Evolutionary conservation across 2,888 invertebrate genomes (phyloP).

Genomic region (Dasysyrphus tricinctus): DNA sequence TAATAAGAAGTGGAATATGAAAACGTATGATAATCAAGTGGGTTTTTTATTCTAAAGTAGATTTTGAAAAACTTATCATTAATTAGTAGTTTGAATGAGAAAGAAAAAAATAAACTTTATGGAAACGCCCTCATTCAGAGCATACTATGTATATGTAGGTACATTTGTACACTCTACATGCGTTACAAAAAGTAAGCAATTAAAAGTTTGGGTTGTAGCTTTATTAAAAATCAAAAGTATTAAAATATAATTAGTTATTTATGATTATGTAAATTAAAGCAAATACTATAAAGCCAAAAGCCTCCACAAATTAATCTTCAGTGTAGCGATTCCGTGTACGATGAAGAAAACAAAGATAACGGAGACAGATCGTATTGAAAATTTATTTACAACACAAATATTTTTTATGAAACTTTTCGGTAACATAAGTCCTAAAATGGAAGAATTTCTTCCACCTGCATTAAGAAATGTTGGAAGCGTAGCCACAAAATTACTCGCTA

Average conservation of each 20-base stretch:
- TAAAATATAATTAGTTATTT: neutral
- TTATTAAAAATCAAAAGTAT: neutral
- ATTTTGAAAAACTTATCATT: neutral
- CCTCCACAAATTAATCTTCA: neutral
- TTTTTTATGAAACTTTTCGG: conserved; percentile 76
- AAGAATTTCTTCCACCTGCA: conserved; percentile 67
- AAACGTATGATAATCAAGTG: neutral
- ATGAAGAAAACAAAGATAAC: conserved; percentile 8
- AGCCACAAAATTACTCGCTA: conserved; percentile 62
- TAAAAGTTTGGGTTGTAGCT: neutral
- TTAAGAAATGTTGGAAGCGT: conserved; percentile 39
- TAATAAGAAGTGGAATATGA: too few species aligned
- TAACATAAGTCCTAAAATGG: conserved; percentile 76
- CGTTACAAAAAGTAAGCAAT: neutral
- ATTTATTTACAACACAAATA: conserved; percentile 77
- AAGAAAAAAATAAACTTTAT: neutral
- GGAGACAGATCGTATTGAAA: conserved; percentile 73
- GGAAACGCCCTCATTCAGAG: neutral
- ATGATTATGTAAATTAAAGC: neutral
- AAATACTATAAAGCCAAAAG: neutral
- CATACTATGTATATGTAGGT: too few species aligned
- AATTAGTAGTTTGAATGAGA: neutral
- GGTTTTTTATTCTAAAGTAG: too few species aligned
- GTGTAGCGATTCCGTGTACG: neutral
- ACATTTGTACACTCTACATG: neutral